A percentile compares a stretch with the other conserved stretches of the same genome.
Evolutionary conservation across 2,797 vertebrate genomes (phyloP).

Genomic region (Neopelma chrysocephalum): DNA sequence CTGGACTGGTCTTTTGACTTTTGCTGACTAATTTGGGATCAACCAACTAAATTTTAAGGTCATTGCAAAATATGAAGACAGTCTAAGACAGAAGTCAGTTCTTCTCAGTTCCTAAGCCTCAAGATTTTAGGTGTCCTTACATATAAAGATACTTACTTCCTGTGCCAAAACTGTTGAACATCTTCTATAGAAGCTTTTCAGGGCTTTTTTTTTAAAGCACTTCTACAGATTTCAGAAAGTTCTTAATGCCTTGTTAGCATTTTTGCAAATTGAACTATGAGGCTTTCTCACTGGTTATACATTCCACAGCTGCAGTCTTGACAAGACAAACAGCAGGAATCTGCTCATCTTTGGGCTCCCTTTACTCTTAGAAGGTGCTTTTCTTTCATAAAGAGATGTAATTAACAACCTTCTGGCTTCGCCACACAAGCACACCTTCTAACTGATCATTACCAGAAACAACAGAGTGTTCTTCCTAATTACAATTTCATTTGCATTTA

Average conservation of each 20-base stretch:
- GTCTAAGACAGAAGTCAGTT: neutral
- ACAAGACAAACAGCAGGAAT: conserved; percentile 14
- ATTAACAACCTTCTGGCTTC: neutral
- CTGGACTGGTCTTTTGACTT: neutral
- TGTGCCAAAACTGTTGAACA: neutral
- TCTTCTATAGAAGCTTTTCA: neutral
- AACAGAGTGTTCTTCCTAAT: neutral
- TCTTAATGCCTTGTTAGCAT: neutral
- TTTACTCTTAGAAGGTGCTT: neutral
- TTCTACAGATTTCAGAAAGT: neutral
- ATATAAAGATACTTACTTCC: neutral
- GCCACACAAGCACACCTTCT: neutral
- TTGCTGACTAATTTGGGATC: neutral
- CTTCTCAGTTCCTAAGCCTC: neutral
- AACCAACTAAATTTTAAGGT: neutral
- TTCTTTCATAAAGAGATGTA: neutral
- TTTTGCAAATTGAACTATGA: neutral
- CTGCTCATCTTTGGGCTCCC: neutral
- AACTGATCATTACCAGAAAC: neutral
- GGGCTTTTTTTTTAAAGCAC: neutral
- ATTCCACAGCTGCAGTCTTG: conserved; percentile 10
- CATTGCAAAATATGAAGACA: neutral
- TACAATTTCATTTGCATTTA: conserved; percentile 15
- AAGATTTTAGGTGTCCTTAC: neutral
- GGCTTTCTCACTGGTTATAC: neutral